Evolutionary conservation across 2,888 invertebrate species (phyloP), one percentile per base, ranked within the genome.

Genomic region (Pomacea canaliculata): DNA sequence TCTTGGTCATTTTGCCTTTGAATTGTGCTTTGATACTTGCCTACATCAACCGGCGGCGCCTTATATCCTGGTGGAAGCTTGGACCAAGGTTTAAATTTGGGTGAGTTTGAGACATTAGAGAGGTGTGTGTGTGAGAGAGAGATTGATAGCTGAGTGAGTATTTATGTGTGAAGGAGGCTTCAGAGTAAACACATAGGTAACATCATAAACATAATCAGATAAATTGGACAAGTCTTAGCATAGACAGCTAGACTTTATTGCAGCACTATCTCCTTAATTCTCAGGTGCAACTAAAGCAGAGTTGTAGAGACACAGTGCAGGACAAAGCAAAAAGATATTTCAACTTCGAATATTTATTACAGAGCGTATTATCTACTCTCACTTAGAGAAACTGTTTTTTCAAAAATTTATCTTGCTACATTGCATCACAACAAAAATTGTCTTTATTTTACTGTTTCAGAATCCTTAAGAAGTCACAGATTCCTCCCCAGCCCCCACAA

Each of bases 1-100:
- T 97, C 93, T 93, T 97, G 85, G 95, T 96, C 48, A 94, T 97
- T 83, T 92, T 97, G 76, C 97, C 97, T 0, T 91, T 94, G 78
- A 91, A 91, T 95, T 66, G 93, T 94, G 1, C 90, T 95, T 46
- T 94, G 7, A 93, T 95, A 90, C 92, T 95, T 62, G 90, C 94
- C 74, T 96, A 96, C 93, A 95, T 95, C 92, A 93, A 94, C 79
- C 93, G 94, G 48, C 94, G 94, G 88, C 94, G 95, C 84, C 91
- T 94, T 88, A 92, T 92, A 81, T 91, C 92, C 66, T 92, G 92
- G 89, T 93, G 93, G 92, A 78, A 82, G 23, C 70, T 81, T 19
- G 80, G 80, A 63, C 82, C 81, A 13, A 73, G 76, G 59, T 71
- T 81, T 37, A 81, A 79, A 72, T 78, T 80, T 71, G 79, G 81